Evolutionary conservation across 2,888 invertebrate genomes (phyloP), one percentile per base, ranked within the genome.

Genomic region (Drosophila maculinotata): DNA sequence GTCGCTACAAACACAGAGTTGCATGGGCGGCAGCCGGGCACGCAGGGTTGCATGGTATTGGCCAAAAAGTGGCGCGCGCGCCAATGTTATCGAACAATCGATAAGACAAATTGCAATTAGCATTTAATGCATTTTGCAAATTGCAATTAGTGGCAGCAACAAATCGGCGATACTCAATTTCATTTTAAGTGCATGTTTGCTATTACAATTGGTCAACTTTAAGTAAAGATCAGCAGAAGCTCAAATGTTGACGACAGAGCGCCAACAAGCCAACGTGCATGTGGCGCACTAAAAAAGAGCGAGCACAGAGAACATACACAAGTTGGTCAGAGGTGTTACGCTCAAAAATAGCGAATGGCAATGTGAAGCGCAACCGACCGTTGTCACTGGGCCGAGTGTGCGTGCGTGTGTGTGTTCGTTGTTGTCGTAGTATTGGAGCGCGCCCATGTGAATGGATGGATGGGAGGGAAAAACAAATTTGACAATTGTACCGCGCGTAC

Each of bases 401-500:
- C 25, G 42, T 53, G 57, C 35, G 58, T 62, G 35, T 68, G 42
- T 31, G 44, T 49, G 44, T 15, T 42, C 47, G 73, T 67, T 38
- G 30, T 42, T 65, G 41, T 42, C 33, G 26, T 74, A 39, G 72
- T 73, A 49, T 65, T 60, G 76, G 67, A 67, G 68, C 28, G 59
- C 64, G 49, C 73, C 87, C 78, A 87, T 80, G 82, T 85, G 81
- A 87, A 84, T 82, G 81, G 79, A 77, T 66, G 63, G 79, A 68
- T 66, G 64, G 78, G 63, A 65, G 75, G 67, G 56, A 76, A 82
- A 87, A 84, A 82, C 81, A 82, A 86, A 82, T 84, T 87, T 87
- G 81, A 84, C 81, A 82, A 87, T 82, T 84, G 85, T 84, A 82
- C 85, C 82, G 87, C 81, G 81, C 83, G 83, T 83, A 89, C 89